A percentile compares a stretch with the other conserved stretches of the same genome.
These are phyloP conservation scores for Eupithecia pulchellata DNA, from an alignment of 2,888 invertebrate genomes.

Conservation along the genomic window DNA sequence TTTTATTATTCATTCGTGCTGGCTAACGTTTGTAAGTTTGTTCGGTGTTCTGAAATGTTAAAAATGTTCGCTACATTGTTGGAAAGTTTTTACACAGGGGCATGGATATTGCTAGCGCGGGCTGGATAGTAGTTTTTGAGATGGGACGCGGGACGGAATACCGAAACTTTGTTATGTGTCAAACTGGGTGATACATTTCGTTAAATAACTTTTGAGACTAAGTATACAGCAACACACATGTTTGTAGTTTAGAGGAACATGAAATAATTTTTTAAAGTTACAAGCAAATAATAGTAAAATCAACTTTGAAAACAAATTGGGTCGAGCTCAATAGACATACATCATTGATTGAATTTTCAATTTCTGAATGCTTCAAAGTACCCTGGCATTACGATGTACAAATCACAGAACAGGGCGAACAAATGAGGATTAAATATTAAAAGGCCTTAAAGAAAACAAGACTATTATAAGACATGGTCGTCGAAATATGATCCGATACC, in stretches of 20 bases:
- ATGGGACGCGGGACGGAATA: background rate
- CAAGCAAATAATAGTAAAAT: too few species aligned
- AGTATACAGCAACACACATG: background rate
- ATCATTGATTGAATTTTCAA: slow-evolving; percentile 10
- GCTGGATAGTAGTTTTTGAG: slow-evolving; percentile 2
- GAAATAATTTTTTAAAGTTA: background rate
- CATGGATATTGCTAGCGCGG: background rate
- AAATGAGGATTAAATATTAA: background rate
- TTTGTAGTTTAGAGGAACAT: background rate
- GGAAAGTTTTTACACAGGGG: slow-evolving; percentile 40
- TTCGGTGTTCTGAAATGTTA: slow-evolving; percentile 25
- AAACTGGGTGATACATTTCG: background rate
- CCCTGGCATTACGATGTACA: background rate
- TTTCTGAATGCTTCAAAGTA: background rate
- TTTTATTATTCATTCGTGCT: background rate
- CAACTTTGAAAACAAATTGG: too few species aligned
- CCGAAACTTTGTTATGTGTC: background rate
- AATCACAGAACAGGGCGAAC: background rate
- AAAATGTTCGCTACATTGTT: slow-evolving; percentile 51
- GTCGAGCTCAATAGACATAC: slow-evolving; percentile 1
- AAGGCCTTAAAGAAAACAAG: background rate
- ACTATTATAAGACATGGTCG: background rate
- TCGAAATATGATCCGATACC: background rate
- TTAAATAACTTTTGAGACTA: background rate
- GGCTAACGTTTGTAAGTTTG: slow-evolving; percentile 10